A percentile compares a stretch with the other conserved stretches of the same genome.
Evolutionary conservation across 1,140 invertebrate genomes (phyloP).

Genomic region (Heliconius himera): DNA sequence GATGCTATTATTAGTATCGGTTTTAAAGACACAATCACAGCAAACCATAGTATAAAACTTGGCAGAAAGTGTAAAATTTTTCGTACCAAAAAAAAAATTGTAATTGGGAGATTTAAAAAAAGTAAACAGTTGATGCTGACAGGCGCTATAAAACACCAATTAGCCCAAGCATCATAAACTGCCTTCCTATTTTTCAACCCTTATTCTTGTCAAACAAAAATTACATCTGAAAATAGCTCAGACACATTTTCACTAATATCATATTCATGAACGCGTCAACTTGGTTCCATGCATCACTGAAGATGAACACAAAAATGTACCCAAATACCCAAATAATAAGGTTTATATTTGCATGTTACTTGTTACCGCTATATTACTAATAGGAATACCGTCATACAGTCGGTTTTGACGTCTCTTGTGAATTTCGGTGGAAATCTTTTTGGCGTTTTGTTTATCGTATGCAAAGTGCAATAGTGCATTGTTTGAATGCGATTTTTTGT

Average conservation of each 20-base stretch:
- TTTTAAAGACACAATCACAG: too few relatives aligned
- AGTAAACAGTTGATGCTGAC: too few relatives aligned
- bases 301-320: neutral
- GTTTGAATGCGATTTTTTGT: neutral
- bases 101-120: too few relatives aligned
- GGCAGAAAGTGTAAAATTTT: too few relatives aligned
- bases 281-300: neutral
- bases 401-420: slow-evolving; percentile 12
- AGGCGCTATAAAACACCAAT: neutral
- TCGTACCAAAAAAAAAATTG: too few relatives aligned
- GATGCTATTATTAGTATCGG: too few relatives aligned
- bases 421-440: slow-evolving; percentile 17
- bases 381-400: slow-evolving; percentile 14
- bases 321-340: neutral
- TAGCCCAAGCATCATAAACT: neutral
- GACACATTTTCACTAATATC: slow-evolving; percentile 28
- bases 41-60: too few relatives aligned
- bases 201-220: slow-evolving; percentile 26
- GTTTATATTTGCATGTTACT: neutral
- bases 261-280: slow-evolving; percentile 29
- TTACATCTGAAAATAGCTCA: slow-evolving; percentile 22
- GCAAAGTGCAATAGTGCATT: slow-evolving; percentile 8
- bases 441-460: slow-evolving; percentile 7
- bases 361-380: neutral
- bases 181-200: neutral